These are phyloP conservation scores for Hesperophylax magnus DNA, from an alignment of 1,140 invertebrate species.

Conservation along the genomic window DNA sequence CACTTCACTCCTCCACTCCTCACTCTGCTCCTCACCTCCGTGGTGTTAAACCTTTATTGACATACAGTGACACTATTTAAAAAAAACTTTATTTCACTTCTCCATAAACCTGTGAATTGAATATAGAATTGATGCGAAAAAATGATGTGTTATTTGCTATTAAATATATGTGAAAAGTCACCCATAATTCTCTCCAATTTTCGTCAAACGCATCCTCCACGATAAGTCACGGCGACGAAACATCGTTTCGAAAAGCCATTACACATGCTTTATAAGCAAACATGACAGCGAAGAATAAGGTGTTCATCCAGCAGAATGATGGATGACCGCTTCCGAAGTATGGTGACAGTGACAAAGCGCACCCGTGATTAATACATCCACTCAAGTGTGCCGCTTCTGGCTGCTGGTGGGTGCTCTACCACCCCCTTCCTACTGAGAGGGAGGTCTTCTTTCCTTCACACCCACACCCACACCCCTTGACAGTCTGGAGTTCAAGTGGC, in stretches of 20 bases:
- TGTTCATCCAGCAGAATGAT: slow-evolving; percentile 25
- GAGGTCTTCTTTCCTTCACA: neutral
- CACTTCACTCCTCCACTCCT: too few relatives aligned
- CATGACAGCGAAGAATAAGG: slow-evolving; percentile 27
- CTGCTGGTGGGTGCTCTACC: neutral
- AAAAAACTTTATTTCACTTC: too few relatives aligned
- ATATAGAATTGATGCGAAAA: too few relatives aligned
- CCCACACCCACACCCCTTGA: neutral
- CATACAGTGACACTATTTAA: too few relatives aligned
- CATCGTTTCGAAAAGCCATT: slow-evolving; percentile 18
- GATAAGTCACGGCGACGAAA: neutral
- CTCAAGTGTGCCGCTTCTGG: neutral
- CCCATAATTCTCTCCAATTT: too few relatives aligned
- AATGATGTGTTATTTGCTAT: too few relatives aligned
- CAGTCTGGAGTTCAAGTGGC: slow-evolving; percentile 26
- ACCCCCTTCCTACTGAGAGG: neutral
- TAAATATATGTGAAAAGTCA: too few relatives aligned
- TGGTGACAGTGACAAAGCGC: slow-evolving; percentile 40
- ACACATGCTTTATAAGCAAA: slow-evolving; percentile 24
- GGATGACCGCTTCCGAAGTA: slow-evolving; percentile 27
- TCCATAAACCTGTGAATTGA: too few relatives aligned
- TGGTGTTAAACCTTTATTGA: too few relatives aligned
- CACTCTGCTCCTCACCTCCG: too few relatives aligned
- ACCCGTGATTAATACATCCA: slow-evolving; percentile 35
- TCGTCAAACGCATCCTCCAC: too few relatives aligned